phyloP scores from a whole-genome alignment of 2,797 vertebrate species.

The Champsocephalus gunnari region DNA sequence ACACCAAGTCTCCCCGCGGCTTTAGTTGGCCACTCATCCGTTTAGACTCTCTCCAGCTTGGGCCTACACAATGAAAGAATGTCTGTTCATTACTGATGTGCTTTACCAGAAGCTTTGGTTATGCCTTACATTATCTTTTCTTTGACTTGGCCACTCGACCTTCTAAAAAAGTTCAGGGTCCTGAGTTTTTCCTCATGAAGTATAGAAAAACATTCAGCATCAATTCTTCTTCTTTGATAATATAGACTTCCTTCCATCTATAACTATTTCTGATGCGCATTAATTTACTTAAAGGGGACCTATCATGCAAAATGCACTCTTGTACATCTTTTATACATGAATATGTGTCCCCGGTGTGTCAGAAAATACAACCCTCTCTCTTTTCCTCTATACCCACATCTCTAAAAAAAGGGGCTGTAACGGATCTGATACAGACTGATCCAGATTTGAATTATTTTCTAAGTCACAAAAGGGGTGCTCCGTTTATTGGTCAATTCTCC shows the following conservation, averaged over 20 bases:
- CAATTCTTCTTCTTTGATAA: not conserved
- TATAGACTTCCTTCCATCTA: not conserved
- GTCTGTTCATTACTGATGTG: not conserved
- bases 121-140: not conserved
- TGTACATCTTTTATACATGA: too few relatives aligned
- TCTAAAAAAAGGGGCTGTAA: too few relatives aligned
- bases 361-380: too few relatives aligned
- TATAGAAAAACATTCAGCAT: not conserved
- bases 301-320: too few relatives aligned
- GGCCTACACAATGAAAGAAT: not conserved
- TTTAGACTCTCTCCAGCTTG: conserved; percentile 30
- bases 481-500: too few relatives aligned
- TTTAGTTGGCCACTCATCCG: conserved; percentile 52
- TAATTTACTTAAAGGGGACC: not conserved
- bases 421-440: too few relatives aligned
- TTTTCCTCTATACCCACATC: too few relatives aligned
- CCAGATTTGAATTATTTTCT: too few relatives aligned
- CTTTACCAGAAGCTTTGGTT: not conserved
- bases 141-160: not conserved
- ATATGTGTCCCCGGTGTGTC: too few relatives aligned
- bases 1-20: conserved; percentile 46
- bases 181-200: not conserved
- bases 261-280: not conserved
- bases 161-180: not conserved
- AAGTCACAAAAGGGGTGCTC: too few relatives aligned